These are phyloP conservation scores for Teinopalpus imperialis DNA, from an alignment of 2,888 invertebrate genomes.

Conservation along the genomic window DNA sequence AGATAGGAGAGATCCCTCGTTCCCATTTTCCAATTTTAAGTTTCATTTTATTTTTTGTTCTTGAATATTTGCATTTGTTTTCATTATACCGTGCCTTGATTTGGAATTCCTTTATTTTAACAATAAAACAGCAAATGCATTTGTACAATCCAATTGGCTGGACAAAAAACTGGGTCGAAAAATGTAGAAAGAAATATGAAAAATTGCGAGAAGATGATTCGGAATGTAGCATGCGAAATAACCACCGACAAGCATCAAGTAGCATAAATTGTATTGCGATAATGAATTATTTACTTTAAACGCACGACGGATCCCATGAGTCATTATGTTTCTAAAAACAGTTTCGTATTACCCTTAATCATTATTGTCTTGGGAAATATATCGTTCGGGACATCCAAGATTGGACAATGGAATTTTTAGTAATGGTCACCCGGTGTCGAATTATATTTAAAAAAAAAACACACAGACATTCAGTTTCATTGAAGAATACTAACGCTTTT, in stretches of 20 bases:
- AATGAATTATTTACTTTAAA: slow-evolving; percentile 37
- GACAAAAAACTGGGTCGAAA: slow-evolving; percentile 37
- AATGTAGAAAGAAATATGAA: slow-evolving; percentile 26
- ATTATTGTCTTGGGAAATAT: slow-evolving; percentile 71
- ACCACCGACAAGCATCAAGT: slow-evolving; percentile 26
- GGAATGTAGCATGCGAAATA: slow-evolving; percentile 47
- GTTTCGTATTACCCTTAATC: slow-evolving; percentile 69
- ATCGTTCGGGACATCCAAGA: slow-evolving; percentile 61
- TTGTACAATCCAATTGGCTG: slow-evolving; percentile 51
- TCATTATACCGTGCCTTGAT: slow-evolving; percentile 31
- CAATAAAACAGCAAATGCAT: slow-evolving; percentile 41
- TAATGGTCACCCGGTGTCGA: slow-evolving; percentile 69
- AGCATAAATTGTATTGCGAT: slow-evolving; percentile 32
- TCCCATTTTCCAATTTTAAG: slow-evolving; percentile 63
- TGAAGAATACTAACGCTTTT: slow-evolving; percentile 69
- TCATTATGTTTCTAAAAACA: slow-evolving; percentile 75
- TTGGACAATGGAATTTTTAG: slow-evolving; percentile 74
- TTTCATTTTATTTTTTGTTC: slow-evolving; percentile 42
- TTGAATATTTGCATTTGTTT: slow-evolving; percentile 44
- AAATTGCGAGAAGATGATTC: slow-evolving; percentile 34
- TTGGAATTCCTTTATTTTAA: slow-evolving; percentile 38
- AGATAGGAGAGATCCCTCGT: slow-evolving; percentile 69
- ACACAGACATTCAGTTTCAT: slow-evolving; percentile 62
- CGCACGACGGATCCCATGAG: slow-evolving; percentile 65
- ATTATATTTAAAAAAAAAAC: slow-evolving; percentile 50